These are phyloP conservation scores for Samia ricini DNA, from an alignment of 1,140 invertebrate species.

Conservation along the genomic window DNA sequence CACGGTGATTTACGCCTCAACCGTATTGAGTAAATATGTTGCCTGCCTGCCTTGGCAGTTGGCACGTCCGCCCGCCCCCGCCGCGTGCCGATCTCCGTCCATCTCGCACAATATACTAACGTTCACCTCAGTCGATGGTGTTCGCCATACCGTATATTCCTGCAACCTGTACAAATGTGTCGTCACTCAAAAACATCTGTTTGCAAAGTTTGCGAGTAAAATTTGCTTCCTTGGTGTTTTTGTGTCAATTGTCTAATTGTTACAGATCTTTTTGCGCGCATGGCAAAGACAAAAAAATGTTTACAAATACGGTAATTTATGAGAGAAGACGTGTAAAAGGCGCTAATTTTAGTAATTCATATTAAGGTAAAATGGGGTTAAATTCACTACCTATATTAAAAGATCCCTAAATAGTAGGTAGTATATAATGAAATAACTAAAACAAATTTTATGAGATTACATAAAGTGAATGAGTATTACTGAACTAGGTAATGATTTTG, in stretches of 20 bases:
- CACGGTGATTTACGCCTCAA: conserved; percentile 74
- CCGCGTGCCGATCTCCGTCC: conserved; percentile 40
- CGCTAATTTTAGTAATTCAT: no score
- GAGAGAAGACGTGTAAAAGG: no score
- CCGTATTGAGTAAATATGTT: conserved; percentile 73
- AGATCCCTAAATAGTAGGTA: no score
- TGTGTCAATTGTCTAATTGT: not conserved
- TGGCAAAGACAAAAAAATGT: no score
- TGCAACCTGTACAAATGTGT: not conserved
- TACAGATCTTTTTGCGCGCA: not conserved
- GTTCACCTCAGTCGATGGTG: conserved; percentile 11
- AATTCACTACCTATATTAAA: no score
- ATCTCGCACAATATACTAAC: conserved; percentile 34
- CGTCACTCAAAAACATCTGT: not conserved
- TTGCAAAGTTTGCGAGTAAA: not conserved
- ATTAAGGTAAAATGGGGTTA: no score
- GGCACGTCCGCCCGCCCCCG: conserved; percentile 68
- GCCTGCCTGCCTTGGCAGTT: conserved; percentile 62
- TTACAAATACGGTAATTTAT: no score
- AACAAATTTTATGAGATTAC: no score
- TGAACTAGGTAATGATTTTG: no score
- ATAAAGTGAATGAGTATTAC: no score
- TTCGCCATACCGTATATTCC: conserved; percentile 5
- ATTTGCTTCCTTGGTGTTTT: not conserved
- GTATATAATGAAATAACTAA: no score